These are phyloP conservation scores for Lates calcarifer DNA, from an alignment of 2,113 vertebrate species.

Conservation along the genomic window DNA sequence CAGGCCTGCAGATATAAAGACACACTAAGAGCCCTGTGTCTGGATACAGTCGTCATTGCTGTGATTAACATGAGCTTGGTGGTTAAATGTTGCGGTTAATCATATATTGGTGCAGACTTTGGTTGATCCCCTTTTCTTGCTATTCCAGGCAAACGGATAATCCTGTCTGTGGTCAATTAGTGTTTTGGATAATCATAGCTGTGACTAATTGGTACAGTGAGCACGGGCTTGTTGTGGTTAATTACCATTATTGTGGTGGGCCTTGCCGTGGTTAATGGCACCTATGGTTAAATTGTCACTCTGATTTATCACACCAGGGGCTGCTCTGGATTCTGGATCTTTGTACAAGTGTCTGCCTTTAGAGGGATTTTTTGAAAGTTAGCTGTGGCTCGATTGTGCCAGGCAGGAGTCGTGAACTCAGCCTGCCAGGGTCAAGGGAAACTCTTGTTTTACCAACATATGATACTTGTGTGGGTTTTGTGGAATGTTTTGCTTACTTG, in stretches of 20 bases:
- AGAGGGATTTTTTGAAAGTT: constrained; percentile 31
- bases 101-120: constrained; percentile 55
- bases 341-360: constrained; percentile 26
- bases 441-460: constrained; percentile 77
- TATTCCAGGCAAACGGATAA: constrained; percentile 70
- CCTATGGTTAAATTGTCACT: constrained; percentile 79
- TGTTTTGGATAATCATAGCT: constrained; percentile 82
- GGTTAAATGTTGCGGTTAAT: constrained; percentile 73
- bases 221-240: constrained; percentile 75
- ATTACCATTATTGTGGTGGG: constrained; percentile 73
- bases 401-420: constrained; percentile 64
- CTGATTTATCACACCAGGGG: constrained; percentile 50
- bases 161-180: constrained; percentile 77
- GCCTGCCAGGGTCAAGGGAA: constrained; percentile 64
- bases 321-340: constrained; percentile 27
- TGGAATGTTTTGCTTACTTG: constrained; percentile 80
- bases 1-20: constrained; percentile 47
- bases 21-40: constrained; percentile 51
- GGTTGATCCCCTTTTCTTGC: constrained; percentile 53
- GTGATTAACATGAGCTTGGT: constrained; percentile 57
- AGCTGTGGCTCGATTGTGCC: constrained; percentile 35
- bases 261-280: constrained; percentile 74
- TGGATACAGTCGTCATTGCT: constrained; percentile 52
- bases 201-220: constrained; percentile 79
- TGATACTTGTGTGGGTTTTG: constrained; percentile 69